phyloP scores from a whole-genome alignment of 2,888 invertebrate species.

The Diachrysia chrysitis region DNA sequence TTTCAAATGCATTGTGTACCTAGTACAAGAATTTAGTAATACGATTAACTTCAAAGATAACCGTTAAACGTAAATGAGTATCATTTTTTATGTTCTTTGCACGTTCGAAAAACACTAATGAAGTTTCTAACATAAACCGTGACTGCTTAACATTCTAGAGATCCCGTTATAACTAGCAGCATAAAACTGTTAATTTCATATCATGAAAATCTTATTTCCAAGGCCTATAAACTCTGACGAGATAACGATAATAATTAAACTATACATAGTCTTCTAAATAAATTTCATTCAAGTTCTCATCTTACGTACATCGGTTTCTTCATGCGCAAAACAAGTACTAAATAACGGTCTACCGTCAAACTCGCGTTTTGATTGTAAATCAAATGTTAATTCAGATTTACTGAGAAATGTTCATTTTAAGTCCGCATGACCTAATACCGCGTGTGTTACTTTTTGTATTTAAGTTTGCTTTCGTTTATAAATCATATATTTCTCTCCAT shows the following conservation, averaged over 20 bases:
- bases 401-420: conserved; percentile 22
- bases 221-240: conserved; percentile 9
- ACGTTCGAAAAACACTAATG: neutral
- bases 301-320: conserved; percentile 20
- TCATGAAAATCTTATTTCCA: conserved; percentile 4
- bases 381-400: conserved; percentile 38
- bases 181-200: conserved; percentile 19
- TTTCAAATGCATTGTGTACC: neutral
- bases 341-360: conserved; percentile 43
- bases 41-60: conserved; percentile 3
- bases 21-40: neutral
- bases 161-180: neutral
- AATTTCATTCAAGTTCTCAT: conserved; percentile 30
- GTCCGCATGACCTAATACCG: conserved; percentile 29
- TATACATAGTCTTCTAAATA: conserved; percentile 23
- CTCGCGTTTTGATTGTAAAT: conserved; percentile 40
- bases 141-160: neutral
- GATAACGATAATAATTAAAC: conserved; percentile 24
- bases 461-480: conserved; percentile 19
- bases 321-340: conserved; percentile 30
- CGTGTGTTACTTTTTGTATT: conserved; percentile 15
- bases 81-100: neutral
- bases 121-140: neutral
- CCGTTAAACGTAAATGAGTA: neutral
- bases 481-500: conserved; percentile 7